Evolutionary conservation across 2,888 invertebrate genomes (phyloP), one percentile per base, ranked within the genome.

Genomic region (Iphiclides podalirius): DNA sequence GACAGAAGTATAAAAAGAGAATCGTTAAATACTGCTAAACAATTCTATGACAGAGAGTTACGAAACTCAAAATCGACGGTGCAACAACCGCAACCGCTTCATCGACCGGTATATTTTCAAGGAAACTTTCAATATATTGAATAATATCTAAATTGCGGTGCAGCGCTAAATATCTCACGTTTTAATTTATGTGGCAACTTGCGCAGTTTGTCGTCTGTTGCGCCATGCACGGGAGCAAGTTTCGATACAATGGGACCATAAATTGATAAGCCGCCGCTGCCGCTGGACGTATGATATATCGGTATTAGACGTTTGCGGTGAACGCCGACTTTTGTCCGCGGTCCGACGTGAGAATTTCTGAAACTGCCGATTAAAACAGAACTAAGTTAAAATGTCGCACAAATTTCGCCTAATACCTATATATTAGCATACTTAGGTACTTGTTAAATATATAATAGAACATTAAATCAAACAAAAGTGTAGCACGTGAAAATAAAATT

Each of bases 141-240:
- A 59, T 57, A 62, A 60, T 62, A 62, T 55, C 59, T 60, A 63
- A 44, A 54, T 46, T 51, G 48, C 42, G 46, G 58, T 49, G 48
- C 52, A 46, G 59, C 53, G 63, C 60, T 67, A 67, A 73, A 79
- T 78, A 79, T 74, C 70, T 70, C 67, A 63, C 61, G 72, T 81
- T 83, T 79, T 79, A 84, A 85, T 85, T 81, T 85, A 85, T 81
- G 66, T 68, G 65, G 67, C 69, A 84, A 85, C 78, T 85, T 85
- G 75, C 66, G 66, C 76, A 73, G 71, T 75, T 74, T 69, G 73
- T 70, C 65, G 69, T 47, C 49, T 57, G 60, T 58, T 63, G 61
- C 75, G 72, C 73, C 47, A 72, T 69, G 72, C 72, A 70, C 28
- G 70, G 73, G 73, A 66, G 66, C 68, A 83, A 84, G 74, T 82